Evolutionary conservation across 2,888 invertebrate genomes (phyloP).

Genomic region (Orthosia incerta): DNA sequence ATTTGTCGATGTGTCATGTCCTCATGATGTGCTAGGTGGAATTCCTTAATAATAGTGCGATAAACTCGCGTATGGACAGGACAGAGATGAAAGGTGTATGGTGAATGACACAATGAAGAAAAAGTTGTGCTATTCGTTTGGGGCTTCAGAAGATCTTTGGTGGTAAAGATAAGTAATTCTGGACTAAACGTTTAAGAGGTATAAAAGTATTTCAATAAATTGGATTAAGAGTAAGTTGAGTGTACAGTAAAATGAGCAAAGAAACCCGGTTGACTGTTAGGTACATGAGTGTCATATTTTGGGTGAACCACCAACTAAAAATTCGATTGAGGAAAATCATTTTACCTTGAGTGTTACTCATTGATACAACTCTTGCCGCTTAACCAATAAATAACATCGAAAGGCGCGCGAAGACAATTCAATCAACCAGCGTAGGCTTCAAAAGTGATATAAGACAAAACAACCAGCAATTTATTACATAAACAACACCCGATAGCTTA

Average conservation of each 20-base stretch:
- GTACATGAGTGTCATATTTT: too few species aligned
- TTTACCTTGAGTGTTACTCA: neutral
- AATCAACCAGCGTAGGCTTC: slow-evolving; percentile 40
- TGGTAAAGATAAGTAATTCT: too few species aligned
- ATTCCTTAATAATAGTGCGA: slow-evolving; percentile 59
- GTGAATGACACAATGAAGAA: neutral
- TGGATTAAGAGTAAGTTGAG: too few species aligned
- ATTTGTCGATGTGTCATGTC: slow-evolving; percentile 81
- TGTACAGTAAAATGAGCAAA: too few species aligned
- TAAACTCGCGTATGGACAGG: slow-evolving; percentile 38
- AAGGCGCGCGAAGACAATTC: slow-evolving; percentile 25
- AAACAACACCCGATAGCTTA: slow-evolving; percentile 32
- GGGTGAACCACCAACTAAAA: neutral
- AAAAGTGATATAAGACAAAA: slow-evolving; percentile 41
- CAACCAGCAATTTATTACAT: slow-evolving; percentile 17
- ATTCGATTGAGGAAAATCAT: neutral
- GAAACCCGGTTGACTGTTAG: too few species aligned
- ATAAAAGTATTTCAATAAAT: too few species aligned
- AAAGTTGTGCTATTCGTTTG: neutral
- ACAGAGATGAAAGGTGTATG: slow-evolving; percentile 13
- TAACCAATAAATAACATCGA: slow-evolving; percentile 8
- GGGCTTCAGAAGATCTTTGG: neutral
- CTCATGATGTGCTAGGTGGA: slow-evolving; percentile 57
- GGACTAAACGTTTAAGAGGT: neutral
- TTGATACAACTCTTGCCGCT: slow-evolving; percentile 11